Percentiles rank a stretch among this genome's conserved stretches.
Evolutionary conservation across 1,140 invertebrate genomes (phyloP).

Genomic region (Dolichoris vasculosae): DNA sequence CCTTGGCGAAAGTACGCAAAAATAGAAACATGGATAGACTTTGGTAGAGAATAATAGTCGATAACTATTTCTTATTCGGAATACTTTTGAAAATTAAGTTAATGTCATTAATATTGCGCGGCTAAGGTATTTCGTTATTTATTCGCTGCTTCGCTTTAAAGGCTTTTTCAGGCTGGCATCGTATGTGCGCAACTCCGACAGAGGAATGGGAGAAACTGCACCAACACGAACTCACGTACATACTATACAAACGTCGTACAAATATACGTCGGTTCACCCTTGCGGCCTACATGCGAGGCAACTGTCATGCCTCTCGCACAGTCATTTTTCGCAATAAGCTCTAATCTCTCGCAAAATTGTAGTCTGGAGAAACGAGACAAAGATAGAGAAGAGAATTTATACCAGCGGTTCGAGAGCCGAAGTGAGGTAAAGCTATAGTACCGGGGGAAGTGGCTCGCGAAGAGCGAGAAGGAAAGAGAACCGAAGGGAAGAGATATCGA

Average conservation of each 20-base stretch:
- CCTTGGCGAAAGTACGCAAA: neutral
- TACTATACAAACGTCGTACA: no score
- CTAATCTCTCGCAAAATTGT: conserved; percentile 66
- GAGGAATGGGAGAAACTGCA: conserved; percentile 22
- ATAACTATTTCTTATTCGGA: neutral
- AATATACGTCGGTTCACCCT: neutral
- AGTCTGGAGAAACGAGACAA: conserved; percentile 41
- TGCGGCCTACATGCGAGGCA: conserved; percentile 15
- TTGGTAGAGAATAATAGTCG: neutral
- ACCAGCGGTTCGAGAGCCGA: conserved; percentile 40
- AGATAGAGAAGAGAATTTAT: conserved; percentile 59
- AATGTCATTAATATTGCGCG: neutral
- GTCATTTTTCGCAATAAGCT: conserved; percentile 62
- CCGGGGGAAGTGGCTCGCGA: neutral
- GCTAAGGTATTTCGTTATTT: neutral
- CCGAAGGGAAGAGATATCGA: conserved; percentile 53
- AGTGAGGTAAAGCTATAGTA: conserved; percentile 15
- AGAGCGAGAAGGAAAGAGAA: neutral
- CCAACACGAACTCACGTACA: neutral
- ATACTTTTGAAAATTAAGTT: neutral
- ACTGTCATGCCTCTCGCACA: conserved; percentile 31
- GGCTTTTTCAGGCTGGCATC: neutral
- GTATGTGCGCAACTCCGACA: neutral
- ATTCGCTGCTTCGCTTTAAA: neutral
- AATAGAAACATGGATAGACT: neutral